phyloP scores from a whole-genome alignment of 2,888 invertebrate species.

The Sphinx pinastri region DNA sequence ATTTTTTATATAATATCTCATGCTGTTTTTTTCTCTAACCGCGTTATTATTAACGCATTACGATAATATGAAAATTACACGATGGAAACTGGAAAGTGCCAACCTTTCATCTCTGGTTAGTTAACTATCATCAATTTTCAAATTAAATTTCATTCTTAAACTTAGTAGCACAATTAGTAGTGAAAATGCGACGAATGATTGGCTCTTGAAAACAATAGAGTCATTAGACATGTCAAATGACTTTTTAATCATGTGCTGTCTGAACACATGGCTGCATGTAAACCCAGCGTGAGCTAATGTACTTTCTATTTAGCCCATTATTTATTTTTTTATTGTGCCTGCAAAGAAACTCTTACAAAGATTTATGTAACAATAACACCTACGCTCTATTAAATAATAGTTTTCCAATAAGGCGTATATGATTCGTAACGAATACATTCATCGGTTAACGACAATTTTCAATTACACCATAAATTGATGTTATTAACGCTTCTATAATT shows the following conservation, averaged over 20 bases:
- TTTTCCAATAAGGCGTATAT: conserved; percentile 45
- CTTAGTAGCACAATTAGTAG: neutral
- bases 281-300: conserved; percentile 46
- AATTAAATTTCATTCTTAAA: neutral
- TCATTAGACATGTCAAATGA: conserved; percentile 44
- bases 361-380: conserved; percentile 53
- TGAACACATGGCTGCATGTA: conserved; percentile 45
- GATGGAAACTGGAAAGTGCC: no score
- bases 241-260: conserved; percentile 42
- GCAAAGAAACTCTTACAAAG: conserved; percentile 48
- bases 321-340: conserved; percentile 36
- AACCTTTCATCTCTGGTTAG: neutral
- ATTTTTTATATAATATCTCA: no score
- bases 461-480: no score
- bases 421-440: conserved; percentile 6
- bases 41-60: no score
- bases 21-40: no score
- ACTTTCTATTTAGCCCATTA: conserved; percentile 61
- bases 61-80: no score
- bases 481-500: neutral
- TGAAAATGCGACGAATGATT: conserved; percentile 30
- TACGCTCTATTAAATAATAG: conserved; percentile 50
- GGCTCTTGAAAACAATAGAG: conserved; percentile 30
- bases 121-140: neutral
- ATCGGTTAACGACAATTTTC: neutral